A percentile compares a stretch with the other conserved stretches of the same genome.
Evolutionary conservation across 1,140 invertebrate genomes (phyloP).

Genomic region (Nebria ingens): DNA sequence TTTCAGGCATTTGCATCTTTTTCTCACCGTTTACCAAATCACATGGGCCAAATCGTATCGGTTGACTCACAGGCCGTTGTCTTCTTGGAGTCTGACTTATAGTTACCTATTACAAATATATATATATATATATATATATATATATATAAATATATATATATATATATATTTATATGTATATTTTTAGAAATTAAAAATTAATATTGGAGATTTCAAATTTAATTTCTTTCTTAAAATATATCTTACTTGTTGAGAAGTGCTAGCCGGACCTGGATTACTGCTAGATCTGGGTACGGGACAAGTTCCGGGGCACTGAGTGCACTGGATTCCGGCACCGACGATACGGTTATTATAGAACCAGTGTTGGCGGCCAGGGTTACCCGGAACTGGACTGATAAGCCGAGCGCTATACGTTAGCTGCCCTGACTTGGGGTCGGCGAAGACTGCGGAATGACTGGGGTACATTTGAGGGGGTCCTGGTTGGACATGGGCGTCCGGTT

Average conservation of each 20-base stretch:
- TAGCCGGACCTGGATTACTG: slow-evolving; percentile 27
- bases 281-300: slow-evolving; percentile 29
- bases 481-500: slow-evolving; percentile 21
- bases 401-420: slow-evolving; percentile 34
- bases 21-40: slow-evolving; percentile 26
- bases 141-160: too few species aligned
- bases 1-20: slow-evolving; percentile 35
- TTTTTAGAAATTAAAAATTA: too few species aligned
- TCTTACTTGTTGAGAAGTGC: background rate
- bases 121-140: too few species aligned
- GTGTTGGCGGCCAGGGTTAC: slow-evolving; percentile 21
- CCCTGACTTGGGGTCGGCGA: slow-evolving; percentile 31
- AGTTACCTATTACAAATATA: background rate
- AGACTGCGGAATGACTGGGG: slow-evolving; percentile 32
- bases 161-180: too few species aligned
- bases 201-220: too few species aligned
- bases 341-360: slow-evolving; percentile 32
- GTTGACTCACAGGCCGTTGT: slow-evolving; percentile 34
- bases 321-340: slow-evolving; percentile 26
- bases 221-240: too few species aligned
- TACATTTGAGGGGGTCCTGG: slow-evolving; percentile 17
- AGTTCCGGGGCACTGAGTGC: slow-evolving; percentile 30
- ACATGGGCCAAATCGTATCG: slow-evolving; percentile 24
- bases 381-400: slow-evolving; percentile 21
- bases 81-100: slow-evolving; percentile 16